These are phyloP conservation scores for Nasonia giraulti DNA, from an alignment of 1,140 invertebrate species.

Conservation along the genomic window DNA sequence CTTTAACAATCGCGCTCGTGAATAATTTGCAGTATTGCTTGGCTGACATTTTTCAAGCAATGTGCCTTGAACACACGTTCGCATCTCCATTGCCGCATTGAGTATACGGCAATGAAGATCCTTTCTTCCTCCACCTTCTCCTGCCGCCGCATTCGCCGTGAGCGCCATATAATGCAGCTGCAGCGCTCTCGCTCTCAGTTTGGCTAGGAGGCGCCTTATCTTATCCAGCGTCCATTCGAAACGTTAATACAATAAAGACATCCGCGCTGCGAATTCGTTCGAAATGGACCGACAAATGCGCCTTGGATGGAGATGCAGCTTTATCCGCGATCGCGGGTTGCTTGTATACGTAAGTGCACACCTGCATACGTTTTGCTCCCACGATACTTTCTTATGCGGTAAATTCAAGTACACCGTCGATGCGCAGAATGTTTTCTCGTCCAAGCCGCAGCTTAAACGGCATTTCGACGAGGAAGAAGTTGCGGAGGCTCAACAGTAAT, in stretches of 20 bases:
- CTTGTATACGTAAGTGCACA: too few relatives aligned
- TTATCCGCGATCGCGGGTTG: too few relatives aligned
- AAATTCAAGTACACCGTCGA: too few relatives aligned
- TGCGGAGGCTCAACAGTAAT: neutral
- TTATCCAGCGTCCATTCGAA: constrained; percentile 38
- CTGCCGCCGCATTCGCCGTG: neutral
- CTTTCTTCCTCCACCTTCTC: neutral
- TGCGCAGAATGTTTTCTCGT: too few relatives aligned
- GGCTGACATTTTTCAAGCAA: constrained; percentile 51
- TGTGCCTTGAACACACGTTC: constrained; percentile 64
- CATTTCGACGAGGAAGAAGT: neutral
- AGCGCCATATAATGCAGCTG: constrained; percentile 12
- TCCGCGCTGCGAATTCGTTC: constrained; percentile 71
- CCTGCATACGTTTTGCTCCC: too few relatives aligned
- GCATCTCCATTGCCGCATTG: constrained; percentile 44
- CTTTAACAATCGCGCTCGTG: too few relatives aligned
- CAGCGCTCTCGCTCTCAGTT: neutral
- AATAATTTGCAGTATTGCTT: too few relatives aligned
- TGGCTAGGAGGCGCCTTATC: constrained; percentile 37
- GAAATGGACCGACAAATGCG: constrained; percentile 12
- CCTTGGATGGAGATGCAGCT: too few relatives aligned
- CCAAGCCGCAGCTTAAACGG: neutral
- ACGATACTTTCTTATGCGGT: neutral
- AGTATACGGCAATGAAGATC: constrained; percentile 1
- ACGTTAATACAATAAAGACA: constrained; percentile 73